phyloP scores from a whole-genome alignment of 1,140 invertebrate species.

The Calliphora vicina region DNA sequence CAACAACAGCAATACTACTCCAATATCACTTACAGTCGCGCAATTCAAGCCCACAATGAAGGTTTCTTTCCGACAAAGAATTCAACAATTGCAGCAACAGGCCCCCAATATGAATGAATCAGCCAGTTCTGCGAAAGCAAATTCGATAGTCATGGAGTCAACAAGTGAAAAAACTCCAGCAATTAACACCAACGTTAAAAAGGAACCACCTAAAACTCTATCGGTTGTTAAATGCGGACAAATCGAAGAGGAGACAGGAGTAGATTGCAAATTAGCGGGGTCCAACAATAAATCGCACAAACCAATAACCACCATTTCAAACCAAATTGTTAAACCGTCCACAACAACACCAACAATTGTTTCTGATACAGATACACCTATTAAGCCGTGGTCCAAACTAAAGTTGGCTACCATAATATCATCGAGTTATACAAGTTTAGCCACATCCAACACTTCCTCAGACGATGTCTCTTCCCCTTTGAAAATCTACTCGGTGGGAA shows the following conservation, averaged over 20 bases:
- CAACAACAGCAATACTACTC: neutral
- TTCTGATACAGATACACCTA: constrained; percentile 58
- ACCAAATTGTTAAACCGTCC: constrained; percentile 45
- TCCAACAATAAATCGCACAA: constrained; percentile 32
- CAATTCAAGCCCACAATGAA: constrained; percentile 59
- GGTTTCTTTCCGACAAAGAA: constrained; percentile 58
- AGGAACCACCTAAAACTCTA: neutral
- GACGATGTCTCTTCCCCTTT: constrained; percentile 49
- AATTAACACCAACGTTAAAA: neutral
- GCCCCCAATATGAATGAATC: neutral
- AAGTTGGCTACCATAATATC: constrained; percentile 60
- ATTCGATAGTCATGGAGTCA: neutral
- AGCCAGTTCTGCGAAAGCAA: neutral
- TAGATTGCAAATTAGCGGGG: neutral
- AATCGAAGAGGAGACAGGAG: neutral
- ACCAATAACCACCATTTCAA: constrained; percentile 44
- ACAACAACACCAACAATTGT: constrained; percentile 44
- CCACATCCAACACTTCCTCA: constrained; percentile 50
- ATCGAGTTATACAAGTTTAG: constrained; percentile 58
- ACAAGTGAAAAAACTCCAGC: neutral
- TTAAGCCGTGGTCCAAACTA: constrained; percentile 61
- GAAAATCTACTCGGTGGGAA: constrained; percentile 56
- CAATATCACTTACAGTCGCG: constrained; percentile 46
- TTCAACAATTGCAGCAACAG: constrained; percentile 53
- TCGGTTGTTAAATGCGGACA: neutral